Conservation (phyloP, 1,140 invertebrate genomes). For the Paramacrobiotus metropolitanus region DNA sequence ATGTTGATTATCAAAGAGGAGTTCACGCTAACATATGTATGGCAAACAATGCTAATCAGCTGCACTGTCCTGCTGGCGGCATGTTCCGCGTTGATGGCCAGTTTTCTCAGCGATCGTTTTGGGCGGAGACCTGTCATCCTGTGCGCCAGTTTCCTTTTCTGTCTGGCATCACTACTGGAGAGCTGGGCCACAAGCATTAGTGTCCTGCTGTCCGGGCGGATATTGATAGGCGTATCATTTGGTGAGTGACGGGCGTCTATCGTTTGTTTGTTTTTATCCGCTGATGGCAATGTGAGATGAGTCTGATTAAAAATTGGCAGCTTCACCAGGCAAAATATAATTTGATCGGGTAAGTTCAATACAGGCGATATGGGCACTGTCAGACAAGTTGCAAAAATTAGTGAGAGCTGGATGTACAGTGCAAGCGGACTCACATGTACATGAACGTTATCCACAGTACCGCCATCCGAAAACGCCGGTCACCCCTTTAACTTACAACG, state of each 20-base stretch:
- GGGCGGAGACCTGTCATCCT: slow-evolving; percentile 33
- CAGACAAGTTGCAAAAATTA: no score
- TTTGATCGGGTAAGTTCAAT: no score
- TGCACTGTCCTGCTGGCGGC: slow-evolving; percentile 27
- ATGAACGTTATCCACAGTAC: no score
- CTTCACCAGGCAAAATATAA: no score
- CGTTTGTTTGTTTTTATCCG: no score
- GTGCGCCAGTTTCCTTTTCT: slow-evolving; percentile 30
- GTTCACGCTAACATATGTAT: slow-evolving; percentile 25
- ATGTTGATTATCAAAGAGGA: slow-evolving; percentile 27
- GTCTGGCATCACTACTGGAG: slow-evolving; percentile 30
- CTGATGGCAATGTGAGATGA: no score
- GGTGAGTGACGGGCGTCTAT: slow-evolving; percentile 23
- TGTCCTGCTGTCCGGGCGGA: slow-evolving; percentile 29
- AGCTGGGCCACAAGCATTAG: slow-evolving; percentile 26
- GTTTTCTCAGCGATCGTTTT: slow-evolving; percentile 26
- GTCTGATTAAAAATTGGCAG: no score
- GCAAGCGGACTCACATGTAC: no score
- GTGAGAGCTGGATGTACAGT: no score
- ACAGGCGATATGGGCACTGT: no score
- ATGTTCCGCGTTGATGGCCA: slow-evolving; percentile 29
- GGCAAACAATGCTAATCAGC: slow-evolving; percentile 32
- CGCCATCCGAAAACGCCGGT: no score
- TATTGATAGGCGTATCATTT: slow-evolving; percentile 34
- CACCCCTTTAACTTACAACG: no score